Conservation (phyloP, 2,797 vertebrate genomes). For the Sylvia borin region DNA sequence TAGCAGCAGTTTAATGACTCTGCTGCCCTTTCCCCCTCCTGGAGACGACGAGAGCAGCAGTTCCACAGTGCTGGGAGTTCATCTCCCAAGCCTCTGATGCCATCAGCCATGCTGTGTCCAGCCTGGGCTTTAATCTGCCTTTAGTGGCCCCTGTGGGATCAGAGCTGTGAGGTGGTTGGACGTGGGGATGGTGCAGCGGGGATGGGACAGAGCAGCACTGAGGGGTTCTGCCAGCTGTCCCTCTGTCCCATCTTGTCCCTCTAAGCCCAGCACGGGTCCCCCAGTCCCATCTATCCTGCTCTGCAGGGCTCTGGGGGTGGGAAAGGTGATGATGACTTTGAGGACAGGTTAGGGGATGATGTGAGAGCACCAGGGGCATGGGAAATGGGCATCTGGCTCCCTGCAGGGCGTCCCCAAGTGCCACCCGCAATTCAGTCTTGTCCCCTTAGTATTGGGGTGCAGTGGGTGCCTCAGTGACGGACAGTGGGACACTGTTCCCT, state of each 20-base stretch:
- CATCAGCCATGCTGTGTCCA: fast-evolving
- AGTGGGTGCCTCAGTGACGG: fast-evolving
- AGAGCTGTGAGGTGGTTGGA: background rate
- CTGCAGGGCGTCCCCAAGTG: background rate
- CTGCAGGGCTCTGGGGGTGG: background rate
- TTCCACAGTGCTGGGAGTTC: background rate
- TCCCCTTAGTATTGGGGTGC: background rate
- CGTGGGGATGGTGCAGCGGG: background rate
- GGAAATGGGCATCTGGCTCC: background rate
- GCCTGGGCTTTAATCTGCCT: background rate
- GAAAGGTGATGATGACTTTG: background rate
- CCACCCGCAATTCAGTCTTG: background rate
- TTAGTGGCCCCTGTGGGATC: background rate
- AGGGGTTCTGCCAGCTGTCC: background rate
- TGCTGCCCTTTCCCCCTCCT: background rate
- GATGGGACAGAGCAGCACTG: background rate
- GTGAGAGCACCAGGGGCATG: background rate
- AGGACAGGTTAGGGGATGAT: background rate
- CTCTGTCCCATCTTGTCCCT: background rate
- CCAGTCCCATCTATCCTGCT: background rate
- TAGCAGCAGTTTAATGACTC: conserved; percentile 10
- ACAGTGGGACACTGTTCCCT: background rate
- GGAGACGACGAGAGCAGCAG: background rate
- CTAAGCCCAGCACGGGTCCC: background rate
- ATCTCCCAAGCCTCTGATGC: background rate